Percentiles rank a stretch among this genome's conserved stretches.
phyloP scores from a whole-genome alignment of 2,113 vertebrate genomes.

The Illadopsis cleaveri region DNA sequence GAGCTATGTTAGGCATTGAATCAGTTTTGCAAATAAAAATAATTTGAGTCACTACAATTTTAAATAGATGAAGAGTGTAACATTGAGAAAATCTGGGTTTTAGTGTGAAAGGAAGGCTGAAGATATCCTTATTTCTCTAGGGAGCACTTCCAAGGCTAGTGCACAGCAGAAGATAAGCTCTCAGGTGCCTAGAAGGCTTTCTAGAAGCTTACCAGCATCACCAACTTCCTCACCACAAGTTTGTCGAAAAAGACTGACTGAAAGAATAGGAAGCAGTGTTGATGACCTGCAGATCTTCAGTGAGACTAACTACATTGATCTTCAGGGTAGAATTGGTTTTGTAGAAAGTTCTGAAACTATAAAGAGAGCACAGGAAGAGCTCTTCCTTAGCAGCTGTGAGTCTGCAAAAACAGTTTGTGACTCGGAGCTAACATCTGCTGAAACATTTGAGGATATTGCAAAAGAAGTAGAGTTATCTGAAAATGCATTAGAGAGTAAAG shows the following conservation, averaged over 20 bases:
- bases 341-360: constrained; percentile 76
- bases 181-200: constrained; percentile 71
- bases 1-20: neutral
- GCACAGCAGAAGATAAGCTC: neutral
- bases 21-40: neutral
- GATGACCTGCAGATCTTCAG: constrained; percentile 50
- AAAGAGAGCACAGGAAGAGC: constrained; percentile 77
- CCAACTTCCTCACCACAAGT: constrained; percentile 76
- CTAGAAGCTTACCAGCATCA: constrained; percentile 80
- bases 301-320: neutral
- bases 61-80: neutral
- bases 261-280: constrained; percentile 39
- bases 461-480: constrained; percentile 60
- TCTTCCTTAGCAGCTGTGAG: constrained; percentile 89
- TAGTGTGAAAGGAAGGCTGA: neutral
- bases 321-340: constrained; percentile 40
- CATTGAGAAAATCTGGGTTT: neutral
- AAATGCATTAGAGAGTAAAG: constrained; percentile 71
- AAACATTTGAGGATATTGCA: constrained; percentile 21
- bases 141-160: neutral
- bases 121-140: neutral
- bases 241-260: constrained; percentile 10
- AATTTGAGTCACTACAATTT: neutral
- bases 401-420: constrained; percentile 89
- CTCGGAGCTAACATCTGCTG: constrained; percentile 26